A percentile compares a stretch with the other conserved stretches of the same genome.
phyloP scores from a whole-genome alignment of 2,113 vertebrate species.

The Zapus hudsonius region DNA sequence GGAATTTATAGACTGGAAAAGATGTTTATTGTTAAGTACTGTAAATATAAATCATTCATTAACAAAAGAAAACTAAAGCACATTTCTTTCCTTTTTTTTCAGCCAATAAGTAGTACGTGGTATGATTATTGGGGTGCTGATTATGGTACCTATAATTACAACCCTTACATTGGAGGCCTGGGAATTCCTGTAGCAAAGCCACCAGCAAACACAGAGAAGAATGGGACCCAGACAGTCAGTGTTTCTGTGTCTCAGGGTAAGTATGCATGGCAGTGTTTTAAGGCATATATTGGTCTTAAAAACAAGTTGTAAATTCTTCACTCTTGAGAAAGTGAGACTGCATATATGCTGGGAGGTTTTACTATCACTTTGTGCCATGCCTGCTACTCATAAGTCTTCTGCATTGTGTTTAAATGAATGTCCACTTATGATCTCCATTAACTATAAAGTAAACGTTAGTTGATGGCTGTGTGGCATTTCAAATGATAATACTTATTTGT shows the following conservation, averaged over 20 bases:
- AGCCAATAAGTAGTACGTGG: constrained; percentile 99
- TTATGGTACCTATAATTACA: constrained; percentile 98
- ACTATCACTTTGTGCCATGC: background rate
- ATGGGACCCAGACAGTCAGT: constrained; percentile 94
- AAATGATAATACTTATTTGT: background rate
- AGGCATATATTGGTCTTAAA: background rate
- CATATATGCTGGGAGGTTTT: background rate
- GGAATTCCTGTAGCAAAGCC: constrained; percentile 97
- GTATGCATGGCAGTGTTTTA: constrained; percentile 53
- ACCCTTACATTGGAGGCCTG: constrained; percentile 96
- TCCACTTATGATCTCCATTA: background rate
- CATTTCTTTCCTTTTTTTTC: constrained; percentile 38
- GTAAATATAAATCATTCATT: background rate
- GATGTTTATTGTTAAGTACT: constrained; percentile 18
- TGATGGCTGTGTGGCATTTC: background rate
- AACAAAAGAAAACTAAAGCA: background rate
- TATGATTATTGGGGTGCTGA: constrained; percentile 99
- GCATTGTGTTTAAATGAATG: background rate
- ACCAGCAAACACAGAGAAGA: constrained; percentile 92
- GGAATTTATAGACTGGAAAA: background rate
- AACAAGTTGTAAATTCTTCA: background rate
- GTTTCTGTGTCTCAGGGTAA: constrained; percentile 98
- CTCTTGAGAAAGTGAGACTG: background rate
- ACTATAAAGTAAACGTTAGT: background rate
- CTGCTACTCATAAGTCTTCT: background rate